Conservation (phyloP, 2,113 vertebrate species). For the Apeltes quadracus region DNA sequence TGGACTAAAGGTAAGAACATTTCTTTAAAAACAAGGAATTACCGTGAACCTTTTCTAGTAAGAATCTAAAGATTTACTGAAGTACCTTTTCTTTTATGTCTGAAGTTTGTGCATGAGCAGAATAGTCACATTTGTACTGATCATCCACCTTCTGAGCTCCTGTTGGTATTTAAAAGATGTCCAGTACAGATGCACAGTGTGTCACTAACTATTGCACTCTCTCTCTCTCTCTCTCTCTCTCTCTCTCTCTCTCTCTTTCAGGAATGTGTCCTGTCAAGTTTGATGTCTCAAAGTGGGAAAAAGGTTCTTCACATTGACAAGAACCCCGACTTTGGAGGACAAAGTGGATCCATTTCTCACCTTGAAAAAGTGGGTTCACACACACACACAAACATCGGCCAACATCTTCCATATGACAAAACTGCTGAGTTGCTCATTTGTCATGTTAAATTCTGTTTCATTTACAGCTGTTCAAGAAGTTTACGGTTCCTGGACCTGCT, state of each 20-base stretch:
- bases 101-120: neutral
- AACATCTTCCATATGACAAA: neutral
- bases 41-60: neutral
- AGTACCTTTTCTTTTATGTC: neutral
- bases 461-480: conserved; percentile 78
- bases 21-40: too few species aligned
- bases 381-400: conserved; percentile 3
- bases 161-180: conserved; percentile 15
- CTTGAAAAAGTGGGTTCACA: conserved; percentile 76
- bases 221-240: too few species aligned
- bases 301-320: conserved; percentile 84
- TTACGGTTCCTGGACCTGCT: conserved; percentile 65
- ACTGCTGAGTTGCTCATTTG: neutral
- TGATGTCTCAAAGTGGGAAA: conserved; percentile 81
- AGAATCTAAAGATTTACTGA: neutral
- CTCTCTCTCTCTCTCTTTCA: conserved; percentile 45
- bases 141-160: conserved; percentile 10
- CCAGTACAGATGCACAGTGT: conserved; percentile 10
- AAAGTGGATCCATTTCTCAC: conserved; percentile 78
- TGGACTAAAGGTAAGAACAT: conserved; percentile 91
- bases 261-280: conserved; percentile 83
- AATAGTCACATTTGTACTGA: neutral
- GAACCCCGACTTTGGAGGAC: conserved; percentile 81
- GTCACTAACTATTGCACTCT: neutral
- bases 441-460: neutral